Evolutionary conservation across 2,888 invertebrate species (phyloP).

Genomic region (Abscondita cerata): DNA sequence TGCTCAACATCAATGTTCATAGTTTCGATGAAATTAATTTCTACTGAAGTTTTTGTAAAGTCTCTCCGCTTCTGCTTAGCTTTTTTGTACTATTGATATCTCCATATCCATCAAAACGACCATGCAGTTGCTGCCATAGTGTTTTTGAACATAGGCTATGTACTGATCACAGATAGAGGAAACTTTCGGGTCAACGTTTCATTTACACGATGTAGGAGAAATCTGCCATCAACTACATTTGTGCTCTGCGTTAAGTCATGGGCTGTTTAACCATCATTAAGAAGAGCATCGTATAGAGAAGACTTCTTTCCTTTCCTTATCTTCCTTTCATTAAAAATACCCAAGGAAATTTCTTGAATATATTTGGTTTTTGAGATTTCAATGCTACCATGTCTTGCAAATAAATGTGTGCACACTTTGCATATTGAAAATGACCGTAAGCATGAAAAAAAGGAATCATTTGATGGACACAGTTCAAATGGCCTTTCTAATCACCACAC

Average conservation of each 20-base stretch:
- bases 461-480: constrained; percentile 14
- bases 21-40: too few species aligned
- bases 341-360: background rate
- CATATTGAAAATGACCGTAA: constrained; percentile 51
- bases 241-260: background rate
- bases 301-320: constrained; percentile 7
- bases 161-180: background rate
- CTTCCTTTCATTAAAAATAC: background rate
- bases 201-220: constrained; percentile 4
- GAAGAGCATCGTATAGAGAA: constrained; percentile 4
- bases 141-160: background rate
- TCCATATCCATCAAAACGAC: too few species aligned
- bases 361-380: background rate
- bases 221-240: constrained; percentile 4
- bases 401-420: constrained; percentile 45
- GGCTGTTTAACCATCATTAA: background rate
- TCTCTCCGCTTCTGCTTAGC: too few species aligned
- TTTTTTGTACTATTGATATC: too few species aligned
- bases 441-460: constrained; percentile 54
- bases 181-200: background rate
- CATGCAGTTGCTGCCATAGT: too few species aligned
- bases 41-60: too few species aligned
- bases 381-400: constrained; percentile 50
- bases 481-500: background rate
- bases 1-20: too few species aligned